Evolutionary conservation across 2,113 vertebrate genomes (phyloP), one percentile per base, ranked within the genome.

Genomic region (Xiphias gladius): DNA sequence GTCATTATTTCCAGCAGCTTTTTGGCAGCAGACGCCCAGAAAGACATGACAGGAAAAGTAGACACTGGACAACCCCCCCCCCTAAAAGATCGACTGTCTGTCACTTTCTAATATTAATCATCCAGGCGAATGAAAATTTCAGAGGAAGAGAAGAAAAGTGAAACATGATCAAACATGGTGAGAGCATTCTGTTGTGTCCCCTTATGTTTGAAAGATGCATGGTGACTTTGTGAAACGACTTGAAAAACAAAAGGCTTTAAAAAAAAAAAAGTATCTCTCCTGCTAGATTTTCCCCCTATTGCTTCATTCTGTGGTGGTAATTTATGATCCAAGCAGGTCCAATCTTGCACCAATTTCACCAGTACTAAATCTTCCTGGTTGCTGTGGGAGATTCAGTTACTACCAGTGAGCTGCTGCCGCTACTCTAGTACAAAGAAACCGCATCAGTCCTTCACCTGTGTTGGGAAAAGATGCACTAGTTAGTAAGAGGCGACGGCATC

Each of bases 1-100:
- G 78, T 86, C 82, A 87, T 92, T 86, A 90, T 90, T 88, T 91
- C 89, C 86, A 80, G 74, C 79, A 92, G 87, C 76, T 48, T 81
- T 82, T 67, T 79, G 64, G 37, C 63, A 12, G 24, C 67, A 63
- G 77, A 82, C 41, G 43, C 65, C 41, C 30, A 26, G 70, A 81
- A 74, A 87, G 39, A 71, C 76, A 26, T 88, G 91, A 92, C 89
- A 89, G 70, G 80, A 85, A 85, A 90, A 88, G 82, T 90, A 10
- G 37, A 79, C 71, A 85, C 35, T 76, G 64, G 48, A 55, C 3
- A 0, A 55, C 43, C 65, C 69, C 30, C 8, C 4, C 9, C 12
- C 14, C 24, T 28, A 11, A 79, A 84, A 87, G 57, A 82, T 57
- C 11, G 55, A 68, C 73, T 73, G 72, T 72, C 74, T 79, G 66